Percentiles rank a stretch among this genome's conserved stretches.
Conservation (phyloP, 2,888 invertebrate genomes). For the Lymantria monacha region DNA sequence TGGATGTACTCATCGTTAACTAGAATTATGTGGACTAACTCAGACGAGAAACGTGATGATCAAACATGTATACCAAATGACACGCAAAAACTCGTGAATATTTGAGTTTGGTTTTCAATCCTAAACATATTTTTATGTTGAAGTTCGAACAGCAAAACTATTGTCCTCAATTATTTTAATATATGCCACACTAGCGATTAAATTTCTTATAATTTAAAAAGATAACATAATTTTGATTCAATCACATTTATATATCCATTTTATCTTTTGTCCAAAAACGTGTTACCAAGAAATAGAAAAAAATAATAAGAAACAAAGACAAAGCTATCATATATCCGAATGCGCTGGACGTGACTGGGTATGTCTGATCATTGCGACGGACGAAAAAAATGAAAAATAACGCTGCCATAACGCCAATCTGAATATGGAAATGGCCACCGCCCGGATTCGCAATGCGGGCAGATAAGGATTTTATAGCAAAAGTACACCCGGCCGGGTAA, state of each 20-base stretch:
- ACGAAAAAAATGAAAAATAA: constrained; percentile 41
- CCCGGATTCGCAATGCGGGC: constrained; percentile 69
- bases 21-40: constrained; percentile 22
- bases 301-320: constrained; percentile 23
- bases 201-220: too few species aligned
- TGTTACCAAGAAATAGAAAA: constrained; percentile 18
- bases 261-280: constrained; percentile 9
- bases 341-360: constrained; percentile 46
- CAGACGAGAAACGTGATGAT: constrained; percentile 12
- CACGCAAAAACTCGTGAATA: constrained; percentile 6
- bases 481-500: constrained; percentile 49
- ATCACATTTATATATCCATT: constrained; percentile 4
- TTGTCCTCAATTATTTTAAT: too few species aligned
- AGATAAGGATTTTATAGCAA: constrained; percentile 74
- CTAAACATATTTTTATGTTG: too few species aligned
- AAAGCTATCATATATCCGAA: constrained; percentile 29
- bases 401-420: constrained; percentile 54
- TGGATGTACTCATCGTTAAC: constrained; percentile 17
- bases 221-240: too few species aligned
- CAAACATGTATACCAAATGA: constrained; percentile 14
- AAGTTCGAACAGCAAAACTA: background rate
- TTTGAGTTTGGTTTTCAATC: too few species aligned
- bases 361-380: constrained; percentile 34
- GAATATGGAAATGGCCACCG: constrained; percentile 69
- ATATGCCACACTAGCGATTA: too few species aligned